Percentiles rank a stretch among this genome's conserved stretches.
Evolutionary conservation across 2,888 invertebrate genomes (phyloP).

Genomic region (Stegana nigrithorax): DNA sequence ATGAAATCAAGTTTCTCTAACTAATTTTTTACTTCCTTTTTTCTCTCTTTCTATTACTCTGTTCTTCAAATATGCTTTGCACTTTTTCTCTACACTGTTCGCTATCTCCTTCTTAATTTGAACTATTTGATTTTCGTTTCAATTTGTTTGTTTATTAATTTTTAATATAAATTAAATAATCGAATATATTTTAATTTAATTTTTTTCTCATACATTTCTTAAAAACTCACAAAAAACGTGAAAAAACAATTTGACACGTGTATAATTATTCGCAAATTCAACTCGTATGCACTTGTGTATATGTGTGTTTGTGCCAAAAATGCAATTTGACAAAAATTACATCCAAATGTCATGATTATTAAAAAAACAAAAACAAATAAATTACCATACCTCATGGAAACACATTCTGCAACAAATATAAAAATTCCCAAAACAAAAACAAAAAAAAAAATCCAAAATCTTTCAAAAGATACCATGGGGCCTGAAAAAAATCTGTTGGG

Average conservation of each 20-base stretch:
- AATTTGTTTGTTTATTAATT: neutral
- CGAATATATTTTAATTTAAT: slow-evolving; percentile 2
- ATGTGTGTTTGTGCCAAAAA: slow-evolving; percentile 14
- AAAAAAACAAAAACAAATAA: slow-evolving; percentile 21
- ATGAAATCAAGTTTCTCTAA: neutral
- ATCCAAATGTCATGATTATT: slow-evolving; percentile 19
- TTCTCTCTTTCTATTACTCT: slow-evolving; percentile 29
- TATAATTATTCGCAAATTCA: neutral
- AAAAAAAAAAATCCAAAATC: slow-evolving; percentile 26
- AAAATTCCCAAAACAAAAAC: slow-evolving; percentile 30
- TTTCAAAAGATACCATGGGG: slow-evolving; percentile 69
- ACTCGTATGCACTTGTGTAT: slow-evolving; percentile 24
- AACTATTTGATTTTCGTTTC: neutral
- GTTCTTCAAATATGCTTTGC: slow-evolving; percentile 47
- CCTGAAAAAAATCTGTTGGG: slow-evolving; percentile 70
- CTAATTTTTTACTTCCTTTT: neutral
- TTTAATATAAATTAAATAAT: neutral
- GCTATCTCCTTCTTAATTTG: neutral
- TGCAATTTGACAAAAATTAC: slow-evolving; percentile 19
- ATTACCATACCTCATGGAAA: slow-evolving; percentile 25
- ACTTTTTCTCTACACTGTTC: neutral
- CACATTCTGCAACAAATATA: slow-evolving; percentile 28
- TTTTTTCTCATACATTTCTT: slow-evolving; percentile 7
- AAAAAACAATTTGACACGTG: slow-evolving; percentile 27
- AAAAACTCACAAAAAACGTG: slow-evolving; percentile 20